Conservation (phyloP, 2,797 vertebrate species). For the Pangasius sanitwongsei region DNA sequence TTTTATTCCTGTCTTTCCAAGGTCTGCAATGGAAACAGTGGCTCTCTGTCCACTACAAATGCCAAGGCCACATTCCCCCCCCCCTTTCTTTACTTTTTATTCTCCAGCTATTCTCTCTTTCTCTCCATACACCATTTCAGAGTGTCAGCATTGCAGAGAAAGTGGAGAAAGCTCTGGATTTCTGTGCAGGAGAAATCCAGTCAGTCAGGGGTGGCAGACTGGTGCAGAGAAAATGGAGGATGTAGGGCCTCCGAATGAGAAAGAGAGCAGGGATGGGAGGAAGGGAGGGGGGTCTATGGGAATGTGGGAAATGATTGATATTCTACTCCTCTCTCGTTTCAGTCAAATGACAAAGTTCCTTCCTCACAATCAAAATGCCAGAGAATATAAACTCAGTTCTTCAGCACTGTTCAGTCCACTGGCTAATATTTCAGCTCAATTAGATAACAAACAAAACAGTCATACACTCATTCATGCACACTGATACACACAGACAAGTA, state of each 20-base stretch:
- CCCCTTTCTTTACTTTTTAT: background rate
- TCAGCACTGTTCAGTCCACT: conserved; percentile 28
- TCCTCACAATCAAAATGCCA: conserved; percentile 51
- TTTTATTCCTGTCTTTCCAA: conserved; percentile 14
- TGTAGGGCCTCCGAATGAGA: conserved; percentile 7
- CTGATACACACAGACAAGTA: background rate
- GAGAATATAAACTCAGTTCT: conserved; percentile 48
- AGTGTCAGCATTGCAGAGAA: background rate
- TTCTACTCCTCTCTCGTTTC: conserved; percentile 65
- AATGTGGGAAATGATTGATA: conserved; percentile 67
- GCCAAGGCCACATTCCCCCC: background rate
- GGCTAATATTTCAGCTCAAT: conserved; percentile 21
- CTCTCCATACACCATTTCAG: background rate
- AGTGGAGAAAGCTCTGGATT: conserved; percentile 50
- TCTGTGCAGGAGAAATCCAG: conserved; percentile 51
- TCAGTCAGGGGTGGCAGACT: conserved; percentile 58
- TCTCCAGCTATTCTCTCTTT: background rate
- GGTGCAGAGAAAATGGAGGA: conserved; percentile 30
- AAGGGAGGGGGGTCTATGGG: conserved; percentile 19
- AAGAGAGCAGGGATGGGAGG: conserved; percentile 1
- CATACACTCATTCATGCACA: background rate
- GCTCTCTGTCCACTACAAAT: conserved; percentile 34
- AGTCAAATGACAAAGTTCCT: conserved; percentile 64
- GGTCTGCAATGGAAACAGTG: conserved; percentile 8
- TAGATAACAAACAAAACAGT: background rate